These are phyloP conservation scores for Ichneumon xanthorius DNA, from an alignment of 2,888 invertebrate genomes.

Conservation along the genomic window DNA sequence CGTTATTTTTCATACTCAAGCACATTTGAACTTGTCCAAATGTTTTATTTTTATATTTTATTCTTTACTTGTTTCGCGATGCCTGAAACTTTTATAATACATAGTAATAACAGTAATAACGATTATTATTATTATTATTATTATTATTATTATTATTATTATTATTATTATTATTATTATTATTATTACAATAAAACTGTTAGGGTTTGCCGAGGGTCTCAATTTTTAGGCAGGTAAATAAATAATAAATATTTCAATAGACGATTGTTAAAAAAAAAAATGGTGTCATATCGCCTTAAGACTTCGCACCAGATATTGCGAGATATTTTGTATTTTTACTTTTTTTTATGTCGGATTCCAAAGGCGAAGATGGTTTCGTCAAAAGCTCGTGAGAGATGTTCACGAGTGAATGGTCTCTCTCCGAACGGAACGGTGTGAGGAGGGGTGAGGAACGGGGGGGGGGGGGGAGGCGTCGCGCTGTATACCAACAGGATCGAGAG, in stretches of 20 bases:
- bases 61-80: too few species aligned
- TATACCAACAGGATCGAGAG: conserved; percentile 11
- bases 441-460: too few species aligned
- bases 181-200: too few species aligned
- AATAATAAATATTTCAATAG: not conserved
- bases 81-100: too few species aligned
- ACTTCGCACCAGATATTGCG: not conserved
- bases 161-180: not conserved
- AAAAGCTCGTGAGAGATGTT: conserved; percentile 8
- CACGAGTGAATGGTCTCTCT: conserved; percentile 1
- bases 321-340: not conserved
- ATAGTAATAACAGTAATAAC: too few species aligned
- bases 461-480: not conserved
- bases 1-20: too few species aligned
- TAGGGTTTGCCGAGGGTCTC: too few species aligned
- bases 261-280: not conserved
- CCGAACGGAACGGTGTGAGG: not conserved
- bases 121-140: not conserved
- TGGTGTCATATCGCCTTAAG: not conserved
- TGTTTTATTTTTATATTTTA: too few species aligned
- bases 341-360: not conserved
- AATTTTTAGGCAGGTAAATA: not conserved
- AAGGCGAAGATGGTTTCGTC: conserved; percentile 7
- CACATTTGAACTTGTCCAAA: too few species aligned
- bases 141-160: too few species aligned